Base-by-base conservation (phyloP, 2,888 invertebrate species). In the Trisateles emortualis region DNA sequence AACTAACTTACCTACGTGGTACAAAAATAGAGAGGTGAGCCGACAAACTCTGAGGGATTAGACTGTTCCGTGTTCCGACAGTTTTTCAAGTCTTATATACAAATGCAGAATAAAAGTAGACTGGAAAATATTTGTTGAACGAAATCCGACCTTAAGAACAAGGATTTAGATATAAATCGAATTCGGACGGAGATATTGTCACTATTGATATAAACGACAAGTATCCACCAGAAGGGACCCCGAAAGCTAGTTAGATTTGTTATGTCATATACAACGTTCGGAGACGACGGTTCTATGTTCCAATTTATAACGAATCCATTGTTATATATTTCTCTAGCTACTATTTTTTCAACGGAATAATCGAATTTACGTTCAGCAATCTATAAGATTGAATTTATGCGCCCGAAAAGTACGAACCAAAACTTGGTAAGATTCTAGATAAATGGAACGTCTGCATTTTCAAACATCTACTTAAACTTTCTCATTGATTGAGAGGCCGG, bases 1-100 rank as follows among this genome's bases (percentile, higher is more conserved):
- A 61, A 61, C 64, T 53, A 56, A 68, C 61, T 59, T 64, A 59
- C 49, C 47, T 58, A 64, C 48, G 47, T 42, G 56, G 46, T 58
- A 64, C 54, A 52, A 59, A 59, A 68, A 62, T 59, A 59, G 49
- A 45, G 42, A 29, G 38, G 32, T 19, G 33, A 40, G 32, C 33
- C 33, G 13, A 35, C 35, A 29, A 33, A 42, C 35, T 41, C 16
- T 13, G 42, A 26, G 38, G 51, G 46, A 52, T 42, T 52, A 52
- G 5, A 29, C 40, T 29, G 19, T 51, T 32, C 40, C 40, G 24
- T 39, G 19, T 16, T 16, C 11, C 13, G 33, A 26, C 33, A 22
- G 33, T 17, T 24, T 41, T 26, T n/a, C 32, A 41, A 41, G 48
- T 9, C 22, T 32, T 40, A 48, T 33, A 22, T 16, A 32, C 13